Percentiles rank a stretch among this genome's conserved stretches.
These are phyloP conservation scores for Stratiolaelaps scimitus DNA, from an alignment of 1,140 invertebrate genomes.

Conservation along the genomic window DNA sequence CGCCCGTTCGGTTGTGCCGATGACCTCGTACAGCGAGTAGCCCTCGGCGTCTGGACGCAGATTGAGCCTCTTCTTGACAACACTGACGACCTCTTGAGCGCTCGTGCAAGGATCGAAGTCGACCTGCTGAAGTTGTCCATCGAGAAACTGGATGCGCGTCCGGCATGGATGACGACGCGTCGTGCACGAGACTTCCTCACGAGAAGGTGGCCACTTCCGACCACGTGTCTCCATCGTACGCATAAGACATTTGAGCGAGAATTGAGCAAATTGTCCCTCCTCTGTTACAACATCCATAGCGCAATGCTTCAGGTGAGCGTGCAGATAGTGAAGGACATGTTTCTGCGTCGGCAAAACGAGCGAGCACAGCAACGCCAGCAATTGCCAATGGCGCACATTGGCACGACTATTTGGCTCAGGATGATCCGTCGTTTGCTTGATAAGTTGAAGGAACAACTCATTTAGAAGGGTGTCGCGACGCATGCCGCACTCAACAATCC, in stretches of 20 bases:
- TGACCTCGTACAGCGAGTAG: constrained; percentile 64
- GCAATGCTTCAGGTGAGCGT: constrained; percentile 74
- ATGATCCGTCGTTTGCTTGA: constrained; percentile 80
- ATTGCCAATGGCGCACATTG: constrained; percentile 77
- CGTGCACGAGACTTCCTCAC: constrained; percentile 81
- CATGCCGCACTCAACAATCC: constrained; percentile 75
- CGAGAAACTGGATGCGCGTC: constrained; percentile 79
- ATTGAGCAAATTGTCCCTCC: constrained; percentile 84
- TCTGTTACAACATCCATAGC: constrained; percentile 75
- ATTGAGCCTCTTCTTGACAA: constrained; percentile 82
- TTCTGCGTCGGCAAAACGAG: constrained; percentile 71
- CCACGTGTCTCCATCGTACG: constrained; percentile 71
- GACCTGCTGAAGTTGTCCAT: constrained; percentile 83
- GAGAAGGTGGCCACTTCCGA: constrained; percentile 77
- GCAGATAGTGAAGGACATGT: constrained; percentile 69
- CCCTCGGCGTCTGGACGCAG: constrained; percentile 65
- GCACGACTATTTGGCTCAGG: constrained; percentile 72
- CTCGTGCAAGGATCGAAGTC: constrained; percentile 89
- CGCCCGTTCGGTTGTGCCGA: constrained; percentile 59
- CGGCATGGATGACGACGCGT: constrained; percentile 78
- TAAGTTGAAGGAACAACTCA: constrained; percentile 80
- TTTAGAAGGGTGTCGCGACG: constrained; percentile 67
- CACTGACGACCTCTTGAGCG: constrained; percentile 66
- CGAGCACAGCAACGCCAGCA: constrained; percentile 72
- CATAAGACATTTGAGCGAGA: constrained; percentile 74